Base-by-base conservation (phyloP, 1,140 invertebrate species). In the Littorina saxatilis region DNA sequence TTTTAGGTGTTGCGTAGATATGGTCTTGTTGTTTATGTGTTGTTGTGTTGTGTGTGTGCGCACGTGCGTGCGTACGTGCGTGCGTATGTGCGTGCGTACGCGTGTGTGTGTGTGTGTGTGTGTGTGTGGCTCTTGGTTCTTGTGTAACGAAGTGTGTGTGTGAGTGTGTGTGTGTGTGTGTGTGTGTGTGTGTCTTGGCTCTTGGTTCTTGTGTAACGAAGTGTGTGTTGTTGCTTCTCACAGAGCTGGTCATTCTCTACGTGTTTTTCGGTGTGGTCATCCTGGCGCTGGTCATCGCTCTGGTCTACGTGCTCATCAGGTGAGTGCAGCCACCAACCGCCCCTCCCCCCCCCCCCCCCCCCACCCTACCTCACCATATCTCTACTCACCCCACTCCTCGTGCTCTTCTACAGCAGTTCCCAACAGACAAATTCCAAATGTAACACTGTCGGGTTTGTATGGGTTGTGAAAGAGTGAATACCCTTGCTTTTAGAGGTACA, bases 201-300 rank as follows among this genome's bases (percentile, higher is more conserved):
- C 17, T 17, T 47, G 43, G 5, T 47, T 5, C 43, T 47, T 9
- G 5, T 47, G 17, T 47, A 5, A 47, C 17, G 43, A 47, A 9
- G 7, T 47, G 68, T 61, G 32, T 58, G 37, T 11, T 27, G 32
- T 66, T 82, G 20, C 50, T 50, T 82, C 39, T 39, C 73, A 58
- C 78, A 83, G 82, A 83, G 74, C 47, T 83, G 68, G 52, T 83
- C 27, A 75, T 83, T 39, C 73, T 83, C 29, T 83, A 83, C 61
- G 73, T 83, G 47, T 80, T 80, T 63, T 83, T 83, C 74, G 82
- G 82, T 32, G 47, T 83, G 52, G 73, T 83, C 72, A 83, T 83
- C 58, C 35, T 83, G n/a, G 82, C 70, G 23, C 63, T 83, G 58
- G 32, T 74, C 52, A 72, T 83, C 39, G 70, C 82, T 32, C 82